A percentile compares a stretch with the other conserved stretches of the same genome.
Conservation (phyloP, 2,888 invertebrate species). For the Gonocerus acuteangulatus region DNA sequence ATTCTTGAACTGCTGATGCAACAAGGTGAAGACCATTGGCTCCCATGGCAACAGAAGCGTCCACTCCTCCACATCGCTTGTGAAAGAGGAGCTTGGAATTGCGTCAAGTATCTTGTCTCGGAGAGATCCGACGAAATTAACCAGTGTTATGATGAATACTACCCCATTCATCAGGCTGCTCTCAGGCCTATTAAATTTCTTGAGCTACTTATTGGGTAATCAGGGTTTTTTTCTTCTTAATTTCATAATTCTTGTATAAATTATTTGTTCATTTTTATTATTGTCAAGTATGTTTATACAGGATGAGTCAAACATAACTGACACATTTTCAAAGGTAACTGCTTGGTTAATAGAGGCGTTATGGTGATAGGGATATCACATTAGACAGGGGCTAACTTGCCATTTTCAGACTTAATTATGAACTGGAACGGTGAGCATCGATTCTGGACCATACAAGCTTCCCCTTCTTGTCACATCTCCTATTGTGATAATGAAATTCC, state of each 20-base stretch:
- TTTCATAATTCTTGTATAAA: background rate
- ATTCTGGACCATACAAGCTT: too few species aligned
- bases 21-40: slow-evolving; percentile 63
- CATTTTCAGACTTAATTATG: too few species aligned
- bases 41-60: slow-evolving; percentile 46
- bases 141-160: slow-evolving; percentile 64
- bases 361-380: too few species aligned
- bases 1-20: slow-evolving; percentile 58
- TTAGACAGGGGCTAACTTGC: too few species aligned
- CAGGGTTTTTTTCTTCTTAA: background rate
- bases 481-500: too few species aligned
- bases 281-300: too few species aligned
- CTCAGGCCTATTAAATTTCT: slow-evolving; percentile 63
- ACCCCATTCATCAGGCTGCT: slow-evolving; percentile 68
- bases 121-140: slow-evolving; percentile 62
- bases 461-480: too few species aligned
- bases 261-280: background rate
- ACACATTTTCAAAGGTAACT: too few species aligned
- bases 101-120: slow-evolving; percentile 58
- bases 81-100: slow-evolving; percentile 63
- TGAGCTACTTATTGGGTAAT: slow-evolving; percentile 51
- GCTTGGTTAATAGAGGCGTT: too few species aligned
- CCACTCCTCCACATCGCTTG: slow-evolving; percentile 62
- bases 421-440: too few species aligned
- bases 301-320: too few species aligned